phyloP scores from a whole-genome alignment of 2,113 vertebrate species.

The Phalacrocorax pelagicus region DNA sequence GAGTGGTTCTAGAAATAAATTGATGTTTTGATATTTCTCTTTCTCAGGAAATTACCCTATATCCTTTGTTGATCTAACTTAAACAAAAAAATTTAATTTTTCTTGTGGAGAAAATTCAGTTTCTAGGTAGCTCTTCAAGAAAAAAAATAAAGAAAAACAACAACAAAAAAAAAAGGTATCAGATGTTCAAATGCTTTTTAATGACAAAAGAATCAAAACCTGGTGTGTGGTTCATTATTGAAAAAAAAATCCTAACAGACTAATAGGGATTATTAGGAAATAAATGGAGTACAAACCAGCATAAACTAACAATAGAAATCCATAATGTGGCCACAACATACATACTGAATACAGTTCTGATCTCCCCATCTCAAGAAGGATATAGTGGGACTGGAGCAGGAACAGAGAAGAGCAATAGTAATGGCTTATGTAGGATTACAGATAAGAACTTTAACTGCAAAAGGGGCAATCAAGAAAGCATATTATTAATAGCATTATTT shows the following conservation, averaged over 20 bases:
- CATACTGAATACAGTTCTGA: not conserved
- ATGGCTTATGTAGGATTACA: accelerated
- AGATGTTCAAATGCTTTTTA: not conserved
- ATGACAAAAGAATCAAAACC: not conserved
- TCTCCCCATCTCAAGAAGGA: not conserved
- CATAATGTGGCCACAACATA: not conserved
- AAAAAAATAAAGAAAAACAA: not conserved
- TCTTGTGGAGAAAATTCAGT: not conserved
- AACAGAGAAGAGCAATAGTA: not conserved
- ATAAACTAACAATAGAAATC: not conserved
- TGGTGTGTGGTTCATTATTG: not conserved
- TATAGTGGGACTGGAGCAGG: not conserved
- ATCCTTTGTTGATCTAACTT: not conserved
- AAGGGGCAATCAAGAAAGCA: not conserved
- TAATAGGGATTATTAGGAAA: not conserved
- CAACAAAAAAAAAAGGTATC: not conserved
- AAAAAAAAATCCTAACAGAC: not conserved
- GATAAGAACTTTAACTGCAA: not conserved
- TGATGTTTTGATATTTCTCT: not conserved
- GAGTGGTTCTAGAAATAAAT: not conserved
- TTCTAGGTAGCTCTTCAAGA: not conserved
- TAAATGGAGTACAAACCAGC: not conserved
- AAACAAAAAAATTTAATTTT: not conserved
- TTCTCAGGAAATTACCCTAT: not conserved
- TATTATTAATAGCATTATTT: not conserved